Evolutionary conservation across 2,113 vertebrate genomes (phyloP), one percentile per base, ranked within the genome.

Genomic region (Corvus hawaiiensis): DNA sequence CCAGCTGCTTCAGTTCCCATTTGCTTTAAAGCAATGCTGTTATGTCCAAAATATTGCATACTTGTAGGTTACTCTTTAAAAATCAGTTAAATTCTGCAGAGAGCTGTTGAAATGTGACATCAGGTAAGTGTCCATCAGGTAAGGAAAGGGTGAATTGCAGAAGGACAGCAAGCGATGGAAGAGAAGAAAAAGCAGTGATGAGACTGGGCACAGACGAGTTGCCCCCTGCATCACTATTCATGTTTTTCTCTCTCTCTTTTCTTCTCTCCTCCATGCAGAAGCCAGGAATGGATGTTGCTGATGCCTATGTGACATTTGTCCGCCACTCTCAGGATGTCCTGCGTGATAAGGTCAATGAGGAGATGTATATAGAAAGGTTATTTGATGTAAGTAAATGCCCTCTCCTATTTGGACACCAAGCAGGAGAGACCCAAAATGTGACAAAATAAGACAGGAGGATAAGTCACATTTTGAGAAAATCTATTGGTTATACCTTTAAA

Each of bases 321-420:
- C 99, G 99, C 96, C 99, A 99, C 97, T 99, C 99, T 98, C 99
- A 99, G 99, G 99, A 99, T 98, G 98, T 99, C 98, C 98, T 99
- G 85, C 98, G 99, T 98, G 99, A 99, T 98, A 99, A 99, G 98
- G 99, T 99, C 98, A 99, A 99, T 97, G 99, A 99, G 98, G 99
- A 99, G 98, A 99, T 99, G 98, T 99, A 99, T 98, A 98, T 99
- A 98, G 99, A 99, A 99, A 99, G 99, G 98, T 99, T 99, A 98
- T 99, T 99, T 99, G 99, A 99, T 98, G 99, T 99, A 98, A 99
- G 99, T 99, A 99, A 98, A 99, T 99, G 99, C 99, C 99, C 98
- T 98, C 98, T 98, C 99, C 99, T 99, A 98, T 97, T 98, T 98
- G 98, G 92, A 97, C 66, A 95, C 96, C 98, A 98, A 98, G 99